Evolutionary conservation across 2,888 invertebrate genomes (phyloP).

Genomic region (Sabellastarte sp.): DNA sequence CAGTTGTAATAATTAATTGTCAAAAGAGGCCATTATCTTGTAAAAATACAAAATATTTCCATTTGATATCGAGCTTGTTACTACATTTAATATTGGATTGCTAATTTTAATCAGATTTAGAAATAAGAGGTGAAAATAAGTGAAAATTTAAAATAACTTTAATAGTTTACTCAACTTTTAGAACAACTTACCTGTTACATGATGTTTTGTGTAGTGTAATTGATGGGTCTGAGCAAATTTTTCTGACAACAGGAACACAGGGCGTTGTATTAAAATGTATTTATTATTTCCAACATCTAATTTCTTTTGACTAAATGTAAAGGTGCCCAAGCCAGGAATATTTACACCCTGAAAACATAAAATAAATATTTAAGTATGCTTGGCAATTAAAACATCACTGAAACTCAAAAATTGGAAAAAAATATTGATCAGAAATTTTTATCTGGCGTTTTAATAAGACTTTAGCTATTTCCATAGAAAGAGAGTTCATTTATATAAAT

Average conservation of each 20-base stretch:
- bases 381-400: neutral
- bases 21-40: no score
- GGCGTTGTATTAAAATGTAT: conserved; percentile 55
- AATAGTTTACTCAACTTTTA: no score
- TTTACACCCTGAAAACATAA: conserved; percentile 50
- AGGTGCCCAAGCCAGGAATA: conserved; percentile 54
- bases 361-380: neutral
- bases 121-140: no score
- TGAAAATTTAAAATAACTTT: no score
- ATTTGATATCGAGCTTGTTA: no score
- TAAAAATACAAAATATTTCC: no score
- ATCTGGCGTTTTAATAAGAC: no score
- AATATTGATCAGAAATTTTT: neutral
- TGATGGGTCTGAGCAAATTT: conserved; percentile 56
- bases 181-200: conserved; percentile 19
- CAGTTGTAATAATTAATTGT: no score
- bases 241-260: conserved; percentile 57
- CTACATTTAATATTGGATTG: no score
- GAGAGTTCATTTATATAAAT: no score
- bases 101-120: no score
- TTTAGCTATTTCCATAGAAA: no score
- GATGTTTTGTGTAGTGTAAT: conserved; percentile 50
- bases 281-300: conserved; percentile 58
- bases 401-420: neutral
- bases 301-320: conserved; percentile 56